phyloP scores from a whole-genome alignment of 2,888 invertebrate species.

The Sepioteuthis lessoniana region DNA sequence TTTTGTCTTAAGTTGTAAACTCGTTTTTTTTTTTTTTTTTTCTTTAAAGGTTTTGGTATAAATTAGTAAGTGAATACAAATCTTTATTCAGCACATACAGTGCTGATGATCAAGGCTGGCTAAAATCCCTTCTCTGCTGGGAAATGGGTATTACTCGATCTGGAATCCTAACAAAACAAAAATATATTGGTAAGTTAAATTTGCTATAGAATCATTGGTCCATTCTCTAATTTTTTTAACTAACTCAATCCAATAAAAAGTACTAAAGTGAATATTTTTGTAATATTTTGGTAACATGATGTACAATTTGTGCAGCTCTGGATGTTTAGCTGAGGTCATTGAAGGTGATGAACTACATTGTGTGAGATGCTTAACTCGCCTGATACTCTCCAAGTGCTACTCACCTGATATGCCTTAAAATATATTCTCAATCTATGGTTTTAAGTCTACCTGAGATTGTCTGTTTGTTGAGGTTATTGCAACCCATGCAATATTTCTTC shows the following conservation, averaged over 20 bases:
- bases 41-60: constrained; percentile 57
- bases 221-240: background rate
- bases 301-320: too few relatives aligned
- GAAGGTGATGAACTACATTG: too few relatives aligned
- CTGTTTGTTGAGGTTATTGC: too few relatives aligned
- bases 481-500: too few relatives aligned
- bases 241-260: background rate
- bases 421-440: too few relatives aligned
- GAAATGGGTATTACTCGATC: constrained; percentile 64
- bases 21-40: background rate
- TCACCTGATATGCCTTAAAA: too few relatives aligned
- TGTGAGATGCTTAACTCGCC: too few relatives aligned
- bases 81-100: constrained; percentile 25
- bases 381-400: too few relatives aligned
- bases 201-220: background rate
- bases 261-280: too few relatives aligned
- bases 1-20: constrained; percentile 34
- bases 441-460: too few relatives aligned
- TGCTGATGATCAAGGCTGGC: constrained; percentile 60
- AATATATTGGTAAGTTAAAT: constrained; percentile 55
- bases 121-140: constrained; percentile 59
- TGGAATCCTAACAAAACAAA: constrained; percentile 54
- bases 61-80: constrained; percentile 56
- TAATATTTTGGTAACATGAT: too few relatives aligned
- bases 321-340: too few relatives aligned